Base-by-base conservation (phyloP, 2,888 invertebrate genomes). In the Melieria omissa region DNA sequence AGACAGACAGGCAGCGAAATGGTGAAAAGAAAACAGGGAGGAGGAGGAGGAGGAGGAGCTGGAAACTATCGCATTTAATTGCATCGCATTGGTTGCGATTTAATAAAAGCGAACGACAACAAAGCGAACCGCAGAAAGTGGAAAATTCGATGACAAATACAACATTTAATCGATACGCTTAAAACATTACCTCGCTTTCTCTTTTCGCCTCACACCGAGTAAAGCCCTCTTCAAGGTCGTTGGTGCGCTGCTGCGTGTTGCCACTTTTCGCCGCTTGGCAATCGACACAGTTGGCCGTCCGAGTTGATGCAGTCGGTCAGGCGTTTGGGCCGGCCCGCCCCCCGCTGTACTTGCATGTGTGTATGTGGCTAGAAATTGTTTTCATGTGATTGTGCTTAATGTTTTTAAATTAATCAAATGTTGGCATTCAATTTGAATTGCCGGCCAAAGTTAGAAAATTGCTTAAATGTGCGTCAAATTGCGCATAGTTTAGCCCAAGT, bases 211-310 rank as follows among this genome's bases (percentile, higher is more conserved):
- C 29, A 42, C 9, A 60, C 44, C 52, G 63, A 44, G 42, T 65
- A 70, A 65, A 65, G n/a, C 54, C 52, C 54, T 16, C 6, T 65
- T 65, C 71, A 71, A 71, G 71, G 71, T 61, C 65, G 65, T 14
- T 55, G 69, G 9, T 47, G 41, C 47, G 61, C 41, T 44, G 29
- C 10, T 52, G 49, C 52, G 60, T 61, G 46, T 55, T 45, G 69
- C n/a, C 61, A 54, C 49, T 45, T 45, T 12, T 42, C 45, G 60
- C 66, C 45, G 1, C 9, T 58, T 8, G 58, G 8, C 14, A 1
- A n/a, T 47, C 29, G 29, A 29, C 29, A 2, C 29, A 29, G 29
- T 29, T 29, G 29, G 29, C 29, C 29, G 29, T 29, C 29, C 29
- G 29, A 29, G 29, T 29, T 29, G 29, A 3, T 29, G 29, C 29